Evolutionary conservation across 1,140 invertebrate species (phyloP).

Genomic region (Leptestheria dahalacensis): DNA sequence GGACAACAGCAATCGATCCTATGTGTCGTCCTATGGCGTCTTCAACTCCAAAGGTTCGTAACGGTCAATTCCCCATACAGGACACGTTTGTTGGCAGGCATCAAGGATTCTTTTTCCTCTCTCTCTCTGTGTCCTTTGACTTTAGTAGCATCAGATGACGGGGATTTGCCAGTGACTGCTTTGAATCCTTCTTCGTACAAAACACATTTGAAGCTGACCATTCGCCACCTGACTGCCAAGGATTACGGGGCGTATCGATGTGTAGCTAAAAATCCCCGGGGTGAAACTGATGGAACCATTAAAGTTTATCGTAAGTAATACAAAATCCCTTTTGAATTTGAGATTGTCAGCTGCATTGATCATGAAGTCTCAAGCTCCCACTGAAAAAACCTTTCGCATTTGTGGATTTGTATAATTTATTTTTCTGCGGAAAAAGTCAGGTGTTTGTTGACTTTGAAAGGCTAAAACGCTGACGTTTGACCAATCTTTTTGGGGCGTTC

Average conservation of each 20-base stretch:
- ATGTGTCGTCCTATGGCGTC: background rate
- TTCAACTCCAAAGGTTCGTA: background rate
- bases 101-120: too few relatives aligned
- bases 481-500: background rate
- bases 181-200: slow-evolving; percentile 36
- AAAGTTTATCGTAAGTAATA: slow-evolving; percentile 68
- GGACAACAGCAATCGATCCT: background rate
- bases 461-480: background rate
- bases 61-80: too few relatives aligned
- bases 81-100: too few relatives aligned
- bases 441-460: too few relatives aligned
- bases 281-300: slow-evolving; percentile 81
- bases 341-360: too few relatives aligned
- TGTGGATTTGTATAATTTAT: too few relatives aligned
- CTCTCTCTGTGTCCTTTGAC: too few relatives aligned
- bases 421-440: too few relatives aligned
- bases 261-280: slow-evolving; percentile 79
- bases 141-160: background rate
- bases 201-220: slow-evolving; percentile 71
- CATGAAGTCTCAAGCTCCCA: too few relatives aligned
- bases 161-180: background rate
- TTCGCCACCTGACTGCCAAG: slow-evolving; percentile 54
- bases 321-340: too few relatives aligned
- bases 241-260: slow-evolving; percentile 84
- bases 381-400: too few relatives aligned